phyloP scores from a whole-genome alignment of 1,140 invertebrate genomes.

The Drosophila kepulauana region DNA sequence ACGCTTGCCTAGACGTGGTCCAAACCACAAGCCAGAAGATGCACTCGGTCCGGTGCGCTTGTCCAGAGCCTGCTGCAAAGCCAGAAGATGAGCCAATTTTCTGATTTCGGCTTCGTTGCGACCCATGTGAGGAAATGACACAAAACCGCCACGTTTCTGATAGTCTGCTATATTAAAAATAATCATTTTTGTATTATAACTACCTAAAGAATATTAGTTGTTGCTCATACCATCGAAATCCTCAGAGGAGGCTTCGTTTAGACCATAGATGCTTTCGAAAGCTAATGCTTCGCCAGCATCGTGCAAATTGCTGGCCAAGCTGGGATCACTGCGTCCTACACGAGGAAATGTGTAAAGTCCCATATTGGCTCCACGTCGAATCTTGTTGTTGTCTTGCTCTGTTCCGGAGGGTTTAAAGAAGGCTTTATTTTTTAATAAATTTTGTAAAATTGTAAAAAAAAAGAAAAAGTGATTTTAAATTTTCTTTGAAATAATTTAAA shows the following conservation, averaged over 20 bases:
- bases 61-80: slow-evolving; percentile 76
- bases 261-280: slow-evolving; percentile 60
- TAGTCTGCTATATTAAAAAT: slow-evolving; percentile 45
- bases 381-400: slow-evolving; percentile 72
- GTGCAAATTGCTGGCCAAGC: slow-evolving; percentile 69
- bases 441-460: neutral
- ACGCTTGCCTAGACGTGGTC: slow-evolving; percentile 86
- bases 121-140: slow-evolving; percentile 87
- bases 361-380: slow-evolving; percentile 84
- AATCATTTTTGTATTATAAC: neutral
- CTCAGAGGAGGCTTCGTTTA: slow-evolving; percentile 65
- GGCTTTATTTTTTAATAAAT: neutral
- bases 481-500: too few species aligned
- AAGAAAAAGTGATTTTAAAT: too few species aligned
- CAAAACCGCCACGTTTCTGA: slow-evolving; percentile 85
- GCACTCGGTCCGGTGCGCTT: slow-evolving; percentile 80
- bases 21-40: slow-evolving; percentile 87
- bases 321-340: slow-evolving; percentile 86
- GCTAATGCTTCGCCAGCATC: slow-evolving; percentile 62
- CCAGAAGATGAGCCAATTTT: slow-evolving; percentile 77
- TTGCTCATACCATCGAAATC: slow-evolving; percentile 74
- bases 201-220: neutral
- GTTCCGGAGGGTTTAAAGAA: too few species aligned
- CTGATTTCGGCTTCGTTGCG: slow-evolving; percentile 84
- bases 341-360: slow-evolving; percentile 87